Base-by-base conservation (phyloP, 2,888 invertebrate genomes). In the Catocala fraxini region DNA sequence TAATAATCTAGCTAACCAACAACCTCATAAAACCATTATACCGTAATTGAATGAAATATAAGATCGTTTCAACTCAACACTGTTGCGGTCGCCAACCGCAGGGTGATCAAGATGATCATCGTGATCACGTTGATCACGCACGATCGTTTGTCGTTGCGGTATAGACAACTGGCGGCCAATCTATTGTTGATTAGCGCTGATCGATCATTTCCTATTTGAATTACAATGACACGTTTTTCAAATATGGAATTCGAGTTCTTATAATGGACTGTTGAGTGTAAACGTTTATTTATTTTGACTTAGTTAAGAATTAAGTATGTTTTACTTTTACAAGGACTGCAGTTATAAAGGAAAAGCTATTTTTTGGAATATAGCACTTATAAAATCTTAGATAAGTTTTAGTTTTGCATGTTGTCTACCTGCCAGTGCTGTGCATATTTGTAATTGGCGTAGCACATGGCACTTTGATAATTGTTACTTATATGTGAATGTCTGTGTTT, bases 201-300 rank as follows among this genome's bases (percentile, higher is more conserved):
- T 72, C 62, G 76, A 65, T 76, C 66, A 74, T 77, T 72, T 77
- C 77, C 77, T 70, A 66, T 56, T 35, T 51, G 34, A 61, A 51
- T 66, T 64, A 9, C 12, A 73, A 65, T 68, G 45, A 60, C 34
- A 56, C 46, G 7, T 0, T 7, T 52, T 65, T 41, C 6, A 41
- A 51, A 39, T 39, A 9, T 39, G 35, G 2, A 39, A 39, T 7
- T 39, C 6, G 3, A 25, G 25, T 25, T 25, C 25, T 25, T 3
- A 25, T 25, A 25, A 3, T 25, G 4, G 25, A 25, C 25, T 25
- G 25, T 25, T 25, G 3, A 25, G 25, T 25, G 25, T 25, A 25
- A 25, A 25, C 25, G 25, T 25, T 25, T 25, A 25, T 25, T 25
- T 25, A 25, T 25, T 25, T 25, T 25, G 1, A 25, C 25, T 4